Conservation (phyloP, 2,888 invertebrate species). For the Phanerotoma sp. region DNA sequence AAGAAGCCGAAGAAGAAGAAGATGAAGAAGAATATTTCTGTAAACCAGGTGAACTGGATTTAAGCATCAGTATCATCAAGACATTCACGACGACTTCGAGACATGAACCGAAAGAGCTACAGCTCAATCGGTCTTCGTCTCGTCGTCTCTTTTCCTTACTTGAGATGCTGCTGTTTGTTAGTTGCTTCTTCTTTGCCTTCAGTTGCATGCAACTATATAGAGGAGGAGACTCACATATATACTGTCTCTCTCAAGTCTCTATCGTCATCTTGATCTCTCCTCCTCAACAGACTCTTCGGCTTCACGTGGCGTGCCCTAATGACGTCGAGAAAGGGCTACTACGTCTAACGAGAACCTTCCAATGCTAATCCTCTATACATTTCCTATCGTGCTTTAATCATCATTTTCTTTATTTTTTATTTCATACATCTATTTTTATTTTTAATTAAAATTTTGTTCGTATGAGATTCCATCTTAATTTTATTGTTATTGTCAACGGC, state of each 20-base stretch:
- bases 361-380: constrained; percentile 49
- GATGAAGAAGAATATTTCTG: neutral
- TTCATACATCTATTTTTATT: too few relatives aligned
- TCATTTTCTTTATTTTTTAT: constrained; percentile 4
- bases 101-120: constrained; percentile 54
- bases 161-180: constrained; percentile 9
- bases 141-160: constrained; percentile 33
- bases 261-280: constrained; percentile 33
- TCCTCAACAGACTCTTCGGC: constrained; percentile 46
- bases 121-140: constrained; percentile 57
- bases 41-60: constrained; percentile 14
- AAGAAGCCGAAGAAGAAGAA: too few relatives aligned
- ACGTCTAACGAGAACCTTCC: constrained; percentile 51
- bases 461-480: too few relatives aligned
- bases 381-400: constrained; percentile 32
- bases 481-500: too few relatives aligned
- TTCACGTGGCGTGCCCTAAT: constrained; percentile 56
- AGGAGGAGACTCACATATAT: neutral
- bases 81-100: constrained; percentile 52
- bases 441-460: too few relatives aligned
- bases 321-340: constrained; percentile 48
- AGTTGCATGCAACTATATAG: too few relatives aligned
- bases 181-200: too few relatives aligned
- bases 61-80: constrained; percentile 47
- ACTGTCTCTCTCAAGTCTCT: constrained; percentile 16